Evolutionary conservation across 2,113 vertebrate genomes (phyloP).

Genomic region (Canis aureus): DNA sequence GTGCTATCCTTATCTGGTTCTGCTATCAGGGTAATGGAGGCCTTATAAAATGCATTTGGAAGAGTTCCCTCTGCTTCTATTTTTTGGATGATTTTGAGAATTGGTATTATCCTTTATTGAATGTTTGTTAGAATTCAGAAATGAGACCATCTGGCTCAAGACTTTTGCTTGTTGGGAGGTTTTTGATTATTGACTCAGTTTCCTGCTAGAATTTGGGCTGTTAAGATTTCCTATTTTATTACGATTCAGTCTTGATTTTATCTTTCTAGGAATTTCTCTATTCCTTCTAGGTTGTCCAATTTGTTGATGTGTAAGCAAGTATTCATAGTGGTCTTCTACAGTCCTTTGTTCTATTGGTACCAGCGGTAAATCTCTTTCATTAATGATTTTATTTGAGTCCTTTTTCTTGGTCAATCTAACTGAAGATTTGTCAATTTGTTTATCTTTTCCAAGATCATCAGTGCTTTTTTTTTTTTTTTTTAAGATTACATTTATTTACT

Average conservation of each 20-base stretch:
- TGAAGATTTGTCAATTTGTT: background rate
- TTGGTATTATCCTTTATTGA: background rate
- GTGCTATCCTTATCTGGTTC: background rate
- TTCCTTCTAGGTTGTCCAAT: background rate
- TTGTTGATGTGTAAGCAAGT: background rate
- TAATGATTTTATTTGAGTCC: background rate
- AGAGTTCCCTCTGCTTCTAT: background rate
- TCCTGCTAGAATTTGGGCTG: background rate
- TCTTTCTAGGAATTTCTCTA: background rate
- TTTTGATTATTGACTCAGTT: background rate
- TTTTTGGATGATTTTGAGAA: background rate
- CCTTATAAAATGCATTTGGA: background rate
- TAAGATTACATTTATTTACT: too few species aligned
- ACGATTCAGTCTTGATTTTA: background rate
- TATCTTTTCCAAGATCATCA: background rate
- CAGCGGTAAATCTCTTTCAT: background rate
- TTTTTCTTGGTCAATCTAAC: background rate
- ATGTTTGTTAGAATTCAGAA: background rate
- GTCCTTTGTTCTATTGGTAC: background rate
- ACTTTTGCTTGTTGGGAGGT: background rate
- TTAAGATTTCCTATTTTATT: background rate
- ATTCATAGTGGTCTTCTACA: background rate
- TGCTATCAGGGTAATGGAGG: background rate
- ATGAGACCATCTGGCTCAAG: background rate
- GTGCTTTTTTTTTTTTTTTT: too few species aligned